Evolutionary conservation across 37 sponge, comb jelly and placozoan species (phyloP).

Genomic region (Cliona cf. orientalis): DNA sequence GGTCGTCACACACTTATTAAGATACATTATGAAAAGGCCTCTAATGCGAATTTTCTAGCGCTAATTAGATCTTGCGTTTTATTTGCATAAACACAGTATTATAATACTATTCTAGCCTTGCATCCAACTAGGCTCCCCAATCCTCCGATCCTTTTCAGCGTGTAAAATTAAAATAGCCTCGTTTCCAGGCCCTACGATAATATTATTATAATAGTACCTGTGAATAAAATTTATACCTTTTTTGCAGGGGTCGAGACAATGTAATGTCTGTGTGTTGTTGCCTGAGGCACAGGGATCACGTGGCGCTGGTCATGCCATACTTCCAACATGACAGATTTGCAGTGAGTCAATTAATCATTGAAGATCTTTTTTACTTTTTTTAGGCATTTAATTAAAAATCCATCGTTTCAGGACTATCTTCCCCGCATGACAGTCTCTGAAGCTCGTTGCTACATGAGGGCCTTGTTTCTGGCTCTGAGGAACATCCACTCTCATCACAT

Average conservation of each 20-base stretch:
- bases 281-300: slow-evolving; percentile 79
- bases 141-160: too few relatives aligned
- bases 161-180: too few relatives aligned
- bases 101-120: too few relatives aligned
- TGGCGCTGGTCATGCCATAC: slow-evolving; percentile 92
- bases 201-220: too few relatives aligned
- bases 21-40: too few relatives aligned
- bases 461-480: slow-evolving; percentile 82
- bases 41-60: too few relatives aligned
- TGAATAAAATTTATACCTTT: neutral
- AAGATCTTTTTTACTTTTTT: neutral
- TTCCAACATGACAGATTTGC: slow-evolving; percentile 83
- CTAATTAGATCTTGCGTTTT: too few relatives aligned
- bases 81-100: too few relatives aligned
- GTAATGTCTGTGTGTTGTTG: slow-evolving; percentile 74
- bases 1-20: too few relatives aligned
- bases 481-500: slow-evolving; percentile 86
- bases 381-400: neutral
- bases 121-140: too few relatives aligned
- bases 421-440: slow-evolving; percentile 56
- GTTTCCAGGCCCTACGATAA: too few relatives aligned
- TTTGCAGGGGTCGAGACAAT: slow-evolving; percentile 71
- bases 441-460: slow-evolving; percentile 79
- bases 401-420: slow-evolving; percentile 66
- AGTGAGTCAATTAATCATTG: slow-evolving; percentile 46